Base-by-base conservation (phyloP, 2,888 invertebrate species). In the Rutpela maculata region DNA sequence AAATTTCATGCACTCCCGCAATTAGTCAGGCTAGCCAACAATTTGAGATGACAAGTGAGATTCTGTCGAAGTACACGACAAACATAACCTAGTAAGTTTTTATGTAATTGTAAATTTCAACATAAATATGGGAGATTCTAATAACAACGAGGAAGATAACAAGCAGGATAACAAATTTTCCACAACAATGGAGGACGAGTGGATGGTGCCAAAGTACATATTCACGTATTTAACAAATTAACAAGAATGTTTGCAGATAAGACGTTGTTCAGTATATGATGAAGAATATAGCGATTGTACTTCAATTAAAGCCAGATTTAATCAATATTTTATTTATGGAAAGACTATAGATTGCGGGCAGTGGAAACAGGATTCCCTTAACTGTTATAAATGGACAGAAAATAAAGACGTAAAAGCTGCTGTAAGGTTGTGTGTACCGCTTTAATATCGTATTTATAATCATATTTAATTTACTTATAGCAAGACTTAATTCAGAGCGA, bases 321-420 rank as follows among this genome's bases (percentile, higher is more conserved):
- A 98, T 88, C 98, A 98, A 89, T 95, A 96, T 88, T 98, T 97
- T 87, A 92, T 97, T 76, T 91, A 91, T 89, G 98, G 98, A 0
- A 91, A 95, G 86, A 88, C 90, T 0, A 73, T 92, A 9, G 95
- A 97, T 87, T 98, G 98, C 87, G 91, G 91, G 3, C 93, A 94
- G 83, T 97, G 97, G 97, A 93, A 95, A 84, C 91, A 90, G 72
- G 97, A 97, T 88, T 94, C 93, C 83, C 88, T 93, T 3, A 96
- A 95, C 87, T 97, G 97, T 88, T 88, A 91, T 71, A 92, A 92
- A 86, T 97, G 94, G 93, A 89, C 91, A 73, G 90, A 92, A 0
- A 89, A 91, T 7, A 90, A 92, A 66, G 93, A 96, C 88, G 76
- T 91, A 0, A 91, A 92, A 85, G 94, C 96, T 78, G 94, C 92